Conservation (phyloP, 2,113 vertebrate genomes). For the Syngnathus typhle region DNA sequence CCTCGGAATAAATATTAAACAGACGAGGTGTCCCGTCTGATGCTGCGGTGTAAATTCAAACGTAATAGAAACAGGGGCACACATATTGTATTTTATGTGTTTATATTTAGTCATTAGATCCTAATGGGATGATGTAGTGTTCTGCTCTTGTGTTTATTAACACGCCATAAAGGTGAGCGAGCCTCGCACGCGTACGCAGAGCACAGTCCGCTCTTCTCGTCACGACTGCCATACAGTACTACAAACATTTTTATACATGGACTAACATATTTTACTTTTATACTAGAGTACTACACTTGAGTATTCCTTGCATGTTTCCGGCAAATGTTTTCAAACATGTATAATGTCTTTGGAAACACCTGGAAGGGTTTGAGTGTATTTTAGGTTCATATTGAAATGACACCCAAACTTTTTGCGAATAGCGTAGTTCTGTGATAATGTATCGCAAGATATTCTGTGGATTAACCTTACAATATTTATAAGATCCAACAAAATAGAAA, state of each 20-base stretch:
- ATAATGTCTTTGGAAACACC: no score
- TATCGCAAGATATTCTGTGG: neutral
- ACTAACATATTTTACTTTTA: neutral
- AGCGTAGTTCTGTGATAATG: neutral
- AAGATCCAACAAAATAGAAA: neutral
- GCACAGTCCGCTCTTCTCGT: neutral
- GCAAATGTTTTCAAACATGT: no score
- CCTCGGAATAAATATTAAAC: conserved; percentile 65
- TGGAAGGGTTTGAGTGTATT: neutral
- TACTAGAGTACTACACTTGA: no score
- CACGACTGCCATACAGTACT: neutral
- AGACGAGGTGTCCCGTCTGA: conserved; percentile 59
- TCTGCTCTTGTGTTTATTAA: conserved; percentile 2
- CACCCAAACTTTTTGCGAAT: neutral
- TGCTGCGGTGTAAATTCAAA: conserved; percentile 26
- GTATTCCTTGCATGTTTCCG: no score
- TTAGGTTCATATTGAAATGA: neutral
- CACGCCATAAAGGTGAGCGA: neutral
- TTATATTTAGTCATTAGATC: conserved; percentile 5
- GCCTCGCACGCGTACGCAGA: neutral
- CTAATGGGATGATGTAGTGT: neutral
- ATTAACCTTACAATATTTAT: neutral
- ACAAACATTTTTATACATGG: neutral
- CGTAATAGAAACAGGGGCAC: neutral
- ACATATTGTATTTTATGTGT: conserved; percentile 1